Conservation (phyloP, 2,797 vertebrate genomes). For the Pelodytes ibericus region DNA sequence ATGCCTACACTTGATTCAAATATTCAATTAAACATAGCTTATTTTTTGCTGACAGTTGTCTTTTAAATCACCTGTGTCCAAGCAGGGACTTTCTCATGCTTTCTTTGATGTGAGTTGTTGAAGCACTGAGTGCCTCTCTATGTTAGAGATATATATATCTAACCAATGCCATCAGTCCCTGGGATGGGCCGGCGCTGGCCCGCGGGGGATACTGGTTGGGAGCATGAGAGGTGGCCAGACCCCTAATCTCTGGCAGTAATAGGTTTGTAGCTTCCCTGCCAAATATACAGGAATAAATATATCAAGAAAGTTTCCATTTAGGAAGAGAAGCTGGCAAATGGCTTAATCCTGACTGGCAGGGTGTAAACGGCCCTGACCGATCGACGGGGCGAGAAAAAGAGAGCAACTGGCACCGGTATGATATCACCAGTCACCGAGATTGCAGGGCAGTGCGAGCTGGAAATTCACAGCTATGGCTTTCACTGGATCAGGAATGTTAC, state of each 20-base stretch:
- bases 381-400: slow-evolving; percentile 1
- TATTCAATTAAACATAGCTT: too few relatives aligned
- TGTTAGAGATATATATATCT: too few relatives aligned
- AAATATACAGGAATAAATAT: background rate
- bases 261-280: background rate
- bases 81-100: too few relatives aligned
- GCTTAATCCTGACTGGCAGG: slow-evolving; percentile 53
- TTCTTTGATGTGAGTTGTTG: too few relatives aligned
- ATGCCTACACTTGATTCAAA: too few relatives aligned
- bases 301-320: background rate
- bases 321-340: slow-evolving; percentile 32
- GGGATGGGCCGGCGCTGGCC: background rate
- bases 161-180: background rate
- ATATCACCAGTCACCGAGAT: background rate
- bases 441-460: slow-evolving; percentile 49
- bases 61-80: too few relatives aligned
- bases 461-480: slow-evolving; percentile 13
- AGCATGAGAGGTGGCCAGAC: background rate
- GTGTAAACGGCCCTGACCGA: slow-evolving; percentile 24
- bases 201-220: background rate
- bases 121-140: too few relatives aligned
- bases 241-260: background rate
- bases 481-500: slow-evolving; percentile 6
- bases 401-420: background rate
- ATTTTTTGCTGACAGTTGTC: too few relatives aligned